Evolutionary conservation across 1,140 invertebrate species (phyloP).

Genomic region (Proales similis): DNA sequence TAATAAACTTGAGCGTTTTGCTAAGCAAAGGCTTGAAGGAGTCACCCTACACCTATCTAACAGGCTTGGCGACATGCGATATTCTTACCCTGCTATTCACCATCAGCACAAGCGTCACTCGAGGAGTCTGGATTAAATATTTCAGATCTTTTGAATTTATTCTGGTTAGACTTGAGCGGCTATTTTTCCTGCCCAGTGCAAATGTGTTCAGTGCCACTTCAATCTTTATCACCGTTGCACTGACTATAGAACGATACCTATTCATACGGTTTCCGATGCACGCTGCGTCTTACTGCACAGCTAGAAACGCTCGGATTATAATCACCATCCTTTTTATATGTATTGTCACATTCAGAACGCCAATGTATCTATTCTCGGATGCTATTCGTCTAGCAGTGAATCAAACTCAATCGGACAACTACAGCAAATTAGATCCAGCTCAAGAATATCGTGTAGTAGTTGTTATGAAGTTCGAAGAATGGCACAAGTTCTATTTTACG

Average conservation of each 20-base stretch:
- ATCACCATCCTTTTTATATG: neutral
- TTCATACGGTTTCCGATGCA: conserved; percentile 33
- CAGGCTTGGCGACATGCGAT: conserved; percentile 44
- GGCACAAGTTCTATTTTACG: conserved; percentile 19
- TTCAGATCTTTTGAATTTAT: conserved; percentile 40
- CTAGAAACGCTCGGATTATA: conserved; percentile 11
- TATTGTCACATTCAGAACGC: conserved; percentile 11
- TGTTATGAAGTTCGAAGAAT: neutral
- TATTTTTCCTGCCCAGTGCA: conserved; percentile 43
- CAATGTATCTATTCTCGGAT: conserved; percentile 28
- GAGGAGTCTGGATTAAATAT: conserved; percentile 40
- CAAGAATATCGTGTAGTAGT: neutral
- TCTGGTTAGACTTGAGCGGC: conserved; percentile 40
- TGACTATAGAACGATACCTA: conserved; percentile 47
- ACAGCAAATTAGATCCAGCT: neutral
- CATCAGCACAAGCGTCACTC: conserved; percentile 41
- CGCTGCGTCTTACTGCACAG: conserved; percentile 22
- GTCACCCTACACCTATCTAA: conserved; percentile 48
- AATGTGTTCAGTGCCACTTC: conserved; percentile 46
- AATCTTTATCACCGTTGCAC: conserved; percentile 44
- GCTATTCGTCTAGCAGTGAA: neutral
- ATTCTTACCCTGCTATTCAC: conserved; percentile 42
- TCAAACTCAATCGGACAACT: neutral
- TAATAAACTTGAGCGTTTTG: conserved; percentile 45
- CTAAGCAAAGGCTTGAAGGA: conserved; percentile 44